Conservation (phyloP, 37 sponge, comb jelly and placozoan genomes). For the Diacarnus erythraeanus region DNA sequence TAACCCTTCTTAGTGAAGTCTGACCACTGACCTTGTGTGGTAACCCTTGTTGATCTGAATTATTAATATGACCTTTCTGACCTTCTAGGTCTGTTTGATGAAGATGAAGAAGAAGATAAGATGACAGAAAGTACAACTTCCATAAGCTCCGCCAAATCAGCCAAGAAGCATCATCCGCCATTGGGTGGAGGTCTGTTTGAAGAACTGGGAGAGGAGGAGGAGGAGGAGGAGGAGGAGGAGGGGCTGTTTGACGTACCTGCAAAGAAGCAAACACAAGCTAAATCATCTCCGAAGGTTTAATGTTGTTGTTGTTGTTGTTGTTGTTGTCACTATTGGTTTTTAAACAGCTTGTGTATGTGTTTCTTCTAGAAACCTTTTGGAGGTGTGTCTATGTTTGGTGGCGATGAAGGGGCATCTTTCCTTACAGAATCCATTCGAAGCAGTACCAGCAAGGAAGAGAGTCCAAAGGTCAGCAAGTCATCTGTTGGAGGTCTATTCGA, state of each 20-base stretch:
- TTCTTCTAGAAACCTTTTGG: conserved; percentile 66
- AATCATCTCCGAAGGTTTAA: neutral
- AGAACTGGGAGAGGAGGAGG: conserved; percentile 50
- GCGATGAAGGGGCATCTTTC: neutral
- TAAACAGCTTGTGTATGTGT: no score
- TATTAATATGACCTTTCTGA: no score
- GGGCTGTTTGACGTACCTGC: conserved; percentile 42
- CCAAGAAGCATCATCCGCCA: neutral
- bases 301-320: no score
- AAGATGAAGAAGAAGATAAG: conserved; percentile 5
- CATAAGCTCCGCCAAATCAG: conserved; percentile 11
- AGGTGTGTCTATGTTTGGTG: conserved; percentile 81
- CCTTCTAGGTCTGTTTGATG: conserved; percentile 8
- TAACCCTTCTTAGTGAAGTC: no score
- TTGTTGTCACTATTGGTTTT: no score
- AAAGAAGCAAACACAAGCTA: neutral
- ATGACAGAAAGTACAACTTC: conserved; percentile 14
- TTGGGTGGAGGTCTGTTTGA: conserved; percentile 60
- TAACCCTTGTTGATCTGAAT: no score
- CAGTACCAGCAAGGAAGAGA: neutral
- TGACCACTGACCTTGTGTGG: no score
- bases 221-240: conserved; percentile 34
- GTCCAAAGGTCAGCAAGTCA: conserved; percentile 3
- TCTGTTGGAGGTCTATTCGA: conserved; percentile 39
- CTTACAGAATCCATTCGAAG: conserved; percentile 15